These are phyloP conservation scores for Drosophila austrosaltans DNA, from an alignment of 2,888 invertebrate genomes.

Conservation along the genomic window DNA sequence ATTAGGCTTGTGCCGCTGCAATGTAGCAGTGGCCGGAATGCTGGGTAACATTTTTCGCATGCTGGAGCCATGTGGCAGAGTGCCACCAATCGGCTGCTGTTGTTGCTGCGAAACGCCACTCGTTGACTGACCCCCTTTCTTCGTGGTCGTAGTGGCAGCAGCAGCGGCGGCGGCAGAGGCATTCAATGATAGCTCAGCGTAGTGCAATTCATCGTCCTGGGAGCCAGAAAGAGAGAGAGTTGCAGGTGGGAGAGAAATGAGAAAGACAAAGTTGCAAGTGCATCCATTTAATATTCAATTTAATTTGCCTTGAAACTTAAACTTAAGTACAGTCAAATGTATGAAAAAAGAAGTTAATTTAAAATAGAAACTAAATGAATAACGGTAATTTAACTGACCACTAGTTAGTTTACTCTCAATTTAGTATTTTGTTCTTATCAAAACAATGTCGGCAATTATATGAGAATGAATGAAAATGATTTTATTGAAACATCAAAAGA, in stretches of 20 bases:
- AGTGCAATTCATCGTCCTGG: constrained; percentile 83
- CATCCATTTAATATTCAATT: constrained; percentile 65
- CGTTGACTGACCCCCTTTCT: constrained; percentile 52
- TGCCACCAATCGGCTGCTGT: constrained; percentile 63
- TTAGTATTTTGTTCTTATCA: not conserved
- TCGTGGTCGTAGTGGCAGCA: constrained; percentile 50
- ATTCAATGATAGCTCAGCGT: constrained; percentile 82
- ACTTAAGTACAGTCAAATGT: not conserved
- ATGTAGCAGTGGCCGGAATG: constrained; percentile 80
- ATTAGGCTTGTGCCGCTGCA: constrained; percentile 80
- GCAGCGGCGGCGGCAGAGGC: constrained; percentile 61
- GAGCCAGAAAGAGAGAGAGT: no score
- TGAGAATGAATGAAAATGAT: constrained; percentile 7
- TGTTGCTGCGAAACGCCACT: constrained; percentile 30
- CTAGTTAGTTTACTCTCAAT: no score
- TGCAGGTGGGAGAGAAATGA: not conserved
- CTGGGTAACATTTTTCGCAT: constrained; percentile 80
- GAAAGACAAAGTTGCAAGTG: not conserved
- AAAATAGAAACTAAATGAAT: no score
- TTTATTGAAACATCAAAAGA: constrained; percentile 5
- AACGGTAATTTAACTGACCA: no score
- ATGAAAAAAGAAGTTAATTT: not conserved
- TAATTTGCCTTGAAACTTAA: not conserved
- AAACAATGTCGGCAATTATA: constrained; percentile 13
- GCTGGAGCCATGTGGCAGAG: constrained; percentile 79